Evolutionary conservation across 2,797 vertebrate species (phyloP).

Genomic region (Babyrousa celebensis): DNA sequence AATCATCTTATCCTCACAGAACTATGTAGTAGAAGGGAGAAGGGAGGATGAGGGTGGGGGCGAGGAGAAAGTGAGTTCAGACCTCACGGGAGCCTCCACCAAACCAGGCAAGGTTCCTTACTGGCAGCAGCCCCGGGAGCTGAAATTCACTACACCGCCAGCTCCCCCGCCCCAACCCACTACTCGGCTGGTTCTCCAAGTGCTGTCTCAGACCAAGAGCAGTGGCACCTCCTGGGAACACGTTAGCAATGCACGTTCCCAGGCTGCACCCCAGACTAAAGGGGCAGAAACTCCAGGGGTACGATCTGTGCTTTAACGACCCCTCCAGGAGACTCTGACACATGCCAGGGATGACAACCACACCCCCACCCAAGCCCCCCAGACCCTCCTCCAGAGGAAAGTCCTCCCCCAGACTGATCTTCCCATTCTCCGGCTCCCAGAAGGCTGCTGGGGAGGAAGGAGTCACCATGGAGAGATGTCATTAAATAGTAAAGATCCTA

Average conservation of each 20-base stretch:
- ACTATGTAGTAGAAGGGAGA: background rate
- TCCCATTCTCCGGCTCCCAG: conserved; percentile 1
- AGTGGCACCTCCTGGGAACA: background rate
- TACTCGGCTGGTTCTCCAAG: background rate
- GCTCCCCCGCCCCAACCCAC: accelerated
- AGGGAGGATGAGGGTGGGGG: background rate
- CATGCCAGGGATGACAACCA: background rate
- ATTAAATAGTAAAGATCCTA: conserved; percentile 84
- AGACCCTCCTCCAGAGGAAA: background rate
- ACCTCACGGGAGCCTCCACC: background rate
- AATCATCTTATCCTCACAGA: background rate
- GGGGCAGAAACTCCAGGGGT: background rate
- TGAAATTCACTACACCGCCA: background rate
- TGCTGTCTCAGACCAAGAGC: background rate
- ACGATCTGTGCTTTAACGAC: background rate
- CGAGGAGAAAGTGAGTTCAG: background rate
- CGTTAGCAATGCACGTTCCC: background rate
- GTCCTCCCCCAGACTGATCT: background rate
- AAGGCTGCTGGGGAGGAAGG: background rate
- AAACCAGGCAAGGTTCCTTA: background rate
- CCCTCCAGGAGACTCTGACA: background rate
- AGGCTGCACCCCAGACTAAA: accelerated
- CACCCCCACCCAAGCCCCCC: background rate
- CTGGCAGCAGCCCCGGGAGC: background rate
- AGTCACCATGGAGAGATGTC: conserved; percentile 11